Percentiles rank a stretch among this genome's conserved stretches.
phyloP scores from a whole-genome alignment of 2,888 invertebrate species.

The Chrysolina oricalcia region DNA sequence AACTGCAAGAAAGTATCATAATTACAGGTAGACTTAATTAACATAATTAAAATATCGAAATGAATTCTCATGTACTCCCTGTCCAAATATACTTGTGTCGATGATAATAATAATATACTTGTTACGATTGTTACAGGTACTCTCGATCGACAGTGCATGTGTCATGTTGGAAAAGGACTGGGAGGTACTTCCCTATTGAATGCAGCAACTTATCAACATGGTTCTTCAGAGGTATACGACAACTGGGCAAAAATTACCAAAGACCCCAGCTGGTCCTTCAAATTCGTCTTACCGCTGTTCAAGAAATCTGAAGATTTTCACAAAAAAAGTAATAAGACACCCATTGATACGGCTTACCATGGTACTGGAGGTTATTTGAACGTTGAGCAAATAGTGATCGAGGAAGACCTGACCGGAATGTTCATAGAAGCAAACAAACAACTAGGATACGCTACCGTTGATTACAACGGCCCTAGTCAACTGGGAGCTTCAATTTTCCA shows the following conservation, averaged over 20 bases:
- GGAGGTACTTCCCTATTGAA: background rate
- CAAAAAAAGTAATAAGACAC: background rate
- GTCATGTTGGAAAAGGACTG: background rate
- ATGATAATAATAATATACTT: no score
- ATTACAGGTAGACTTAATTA: no score
- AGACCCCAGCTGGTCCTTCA: slow-evolving; percentile 11
- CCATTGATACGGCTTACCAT: background rate
- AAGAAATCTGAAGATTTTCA: background rate
- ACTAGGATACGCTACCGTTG: background rate
- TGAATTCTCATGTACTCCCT: no score
- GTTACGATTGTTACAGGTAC: background rate
- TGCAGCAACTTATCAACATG: background rate
- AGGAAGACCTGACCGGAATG: background rate
- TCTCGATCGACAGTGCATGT: background rate
- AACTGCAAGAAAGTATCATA: no score
- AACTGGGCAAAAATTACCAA: slow-evolving; percentile 7
- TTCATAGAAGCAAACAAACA: background rate
- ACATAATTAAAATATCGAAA: no score
- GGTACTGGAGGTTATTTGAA: no score
- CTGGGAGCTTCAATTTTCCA: background rate
- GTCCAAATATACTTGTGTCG: no score
- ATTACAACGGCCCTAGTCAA: background rate
- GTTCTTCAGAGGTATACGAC: background rate
- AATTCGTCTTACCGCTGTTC: background rate
- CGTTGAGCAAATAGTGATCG: background rate